Evolutionary conservation across 2,113 vertebrate species (phyloP).

Genomic region (Notiomystis cincta): DNA sequence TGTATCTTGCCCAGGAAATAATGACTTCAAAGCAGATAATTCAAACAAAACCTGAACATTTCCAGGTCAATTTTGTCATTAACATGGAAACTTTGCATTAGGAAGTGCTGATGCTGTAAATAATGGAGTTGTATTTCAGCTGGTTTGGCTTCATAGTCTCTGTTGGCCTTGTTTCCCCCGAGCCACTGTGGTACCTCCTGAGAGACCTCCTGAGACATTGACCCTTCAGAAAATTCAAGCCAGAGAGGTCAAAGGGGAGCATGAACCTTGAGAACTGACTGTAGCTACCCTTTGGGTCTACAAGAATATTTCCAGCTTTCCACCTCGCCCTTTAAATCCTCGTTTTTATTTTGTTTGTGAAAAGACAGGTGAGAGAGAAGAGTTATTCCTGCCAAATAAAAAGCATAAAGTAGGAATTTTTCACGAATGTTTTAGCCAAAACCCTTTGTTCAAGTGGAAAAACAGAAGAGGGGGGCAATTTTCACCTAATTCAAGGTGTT

Average conservation of each 20-base stretch:
- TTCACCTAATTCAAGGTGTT: background rate
- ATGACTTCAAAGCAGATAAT: background rate
- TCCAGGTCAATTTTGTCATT: background rate
- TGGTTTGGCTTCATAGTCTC: background rate
- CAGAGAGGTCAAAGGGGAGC: background rate
- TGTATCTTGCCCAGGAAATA: background rate
- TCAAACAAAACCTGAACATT: background rate
- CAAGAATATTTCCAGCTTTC: background rate
- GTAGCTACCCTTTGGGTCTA: background rate
- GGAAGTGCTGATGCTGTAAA: background rate
- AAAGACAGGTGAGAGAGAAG: background rate
- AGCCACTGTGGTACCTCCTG: background rate
- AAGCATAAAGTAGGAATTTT: background rate
- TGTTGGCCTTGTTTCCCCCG: background rate
- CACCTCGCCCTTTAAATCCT: background rate
- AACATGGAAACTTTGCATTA: background rate
- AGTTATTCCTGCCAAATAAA: background rate
- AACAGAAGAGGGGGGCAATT: background rate
- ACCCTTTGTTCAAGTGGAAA: background rate
- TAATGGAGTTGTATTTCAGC: background rate
- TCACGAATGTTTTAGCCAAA: background rate
- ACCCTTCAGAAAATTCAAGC: background rate
- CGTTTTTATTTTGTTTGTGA: background rate
- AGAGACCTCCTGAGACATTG: background rate
- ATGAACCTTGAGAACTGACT: background rate